Evolutionary conservation across 2,888 invertebrate species (phyloP).

Genomic region (Zaprionus lineosus): DNA sequence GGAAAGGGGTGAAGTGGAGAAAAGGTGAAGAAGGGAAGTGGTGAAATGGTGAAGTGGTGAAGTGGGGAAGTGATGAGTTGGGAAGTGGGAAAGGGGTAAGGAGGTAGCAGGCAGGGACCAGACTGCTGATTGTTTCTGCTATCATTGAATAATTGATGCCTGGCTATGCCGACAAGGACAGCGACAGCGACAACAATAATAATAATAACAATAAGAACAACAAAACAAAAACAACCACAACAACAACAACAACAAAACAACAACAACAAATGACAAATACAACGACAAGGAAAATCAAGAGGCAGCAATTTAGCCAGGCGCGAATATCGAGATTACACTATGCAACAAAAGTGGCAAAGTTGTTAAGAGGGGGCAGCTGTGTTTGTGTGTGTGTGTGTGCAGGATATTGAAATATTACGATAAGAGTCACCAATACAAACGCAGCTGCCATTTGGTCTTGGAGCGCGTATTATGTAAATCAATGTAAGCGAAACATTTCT

Average conservation of each 20-base stretch:
- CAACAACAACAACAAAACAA: slow-evolving; percentile 7
- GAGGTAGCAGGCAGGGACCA: slow-evolving; percentile 15
- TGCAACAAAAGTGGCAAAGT: slow-evolving; percentile 4
- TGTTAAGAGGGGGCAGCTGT: slow-evolving; percentile 8
- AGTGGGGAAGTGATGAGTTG: too few species aligned
- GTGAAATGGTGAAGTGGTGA: too few species aligned
- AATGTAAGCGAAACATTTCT: slow-evolving; percentile 53
- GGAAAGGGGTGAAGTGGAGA: too few species aligned
- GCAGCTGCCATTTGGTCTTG: slow-evolving; percentile 3
- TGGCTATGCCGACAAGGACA: slow-evolving; percentile 32
- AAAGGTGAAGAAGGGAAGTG: too few species aligned
- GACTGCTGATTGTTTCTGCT: slow-evolving; percentile 40
- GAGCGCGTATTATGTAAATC: slow-evolving; percentile 67
- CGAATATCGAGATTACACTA: slow-evolving; percentile 6
- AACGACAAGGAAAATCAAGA: too few species aligned
- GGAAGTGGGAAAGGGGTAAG: background rate
- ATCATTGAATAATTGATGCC: slow-evolving; percentile 65
- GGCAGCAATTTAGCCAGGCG: background rate
- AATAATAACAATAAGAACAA: too few species aligned
- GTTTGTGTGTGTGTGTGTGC: too few species aligned
- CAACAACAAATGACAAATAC: slow-evolving; percentile 9
- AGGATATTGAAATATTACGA: slow-evolving; percentile 39
- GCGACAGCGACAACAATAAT: slow-evolving; percentile 18
- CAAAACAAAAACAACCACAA: background rate
- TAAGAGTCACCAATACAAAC: slow-evolving; percentile 14